phyloP scores from a whole-genome alignment of 2,888 invertebrate species.

The Pteria penguin region DNA sequence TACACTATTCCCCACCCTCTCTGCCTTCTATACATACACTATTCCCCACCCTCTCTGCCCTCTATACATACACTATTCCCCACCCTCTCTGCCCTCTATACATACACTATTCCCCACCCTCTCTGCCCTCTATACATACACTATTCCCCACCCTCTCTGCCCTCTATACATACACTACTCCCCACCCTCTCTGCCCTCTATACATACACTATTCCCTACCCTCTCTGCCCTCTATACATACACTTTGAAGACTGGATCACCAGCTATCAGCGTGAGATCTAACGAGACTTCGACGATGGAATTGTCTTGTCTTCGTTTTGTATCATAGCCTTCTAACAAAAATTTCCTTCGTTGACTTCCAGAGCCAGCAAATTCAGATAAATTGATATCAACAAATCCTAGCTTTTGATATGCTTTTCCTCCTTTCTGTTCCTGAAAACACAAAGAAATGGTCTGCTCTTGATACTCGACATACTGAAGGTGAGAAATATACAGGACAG shows the following conservation, averaged over 20 bases:
- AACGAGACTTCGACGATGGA: conserved; percentile 92
- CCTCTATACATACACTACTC: too few relatives aligned
- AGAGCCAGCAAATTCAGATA: conserved; percentile 97
- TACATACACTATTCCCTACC: too few relatives aligned
- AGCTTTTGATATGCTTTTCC: conserved; percentile 95
- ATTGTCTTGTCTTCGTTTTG: conserved; percentile 95
- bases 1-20: too few relatives aligned
- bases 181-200: too few relatives aligned
- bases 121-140: too few relatives aligned
- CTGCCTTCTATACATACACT: too few relatives aligned
- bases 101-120: too few relatives aligned
- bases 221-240: too few relatives aligned
- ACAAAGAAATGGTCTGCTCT: background rate
- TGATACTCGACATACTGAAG: background rate
- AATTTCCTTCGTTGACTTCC: conserved; percentile 92
- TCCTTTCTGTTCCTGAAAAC: conserved; percentile 85
- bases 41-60: too few relatives aligned
- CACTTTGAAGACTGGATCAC: conserved; percentile 99
- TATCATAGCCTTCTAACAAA: conserved; percentile 96
- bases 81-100: too few relatives aligned
- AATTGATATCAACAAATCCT: conserved; percentile 97
- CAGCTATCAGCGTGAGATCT: conserved; percentile 95
- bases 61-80: too few relatives aligned
- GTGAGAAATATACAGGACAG: background rate
- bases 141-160: too few relatives aligned